Evolutionary conservation across 1,140 invertebrate species (phyloP), one percentile per base, ranked within the genome.

Genomic region (Platyscapa corneri): DNA sequence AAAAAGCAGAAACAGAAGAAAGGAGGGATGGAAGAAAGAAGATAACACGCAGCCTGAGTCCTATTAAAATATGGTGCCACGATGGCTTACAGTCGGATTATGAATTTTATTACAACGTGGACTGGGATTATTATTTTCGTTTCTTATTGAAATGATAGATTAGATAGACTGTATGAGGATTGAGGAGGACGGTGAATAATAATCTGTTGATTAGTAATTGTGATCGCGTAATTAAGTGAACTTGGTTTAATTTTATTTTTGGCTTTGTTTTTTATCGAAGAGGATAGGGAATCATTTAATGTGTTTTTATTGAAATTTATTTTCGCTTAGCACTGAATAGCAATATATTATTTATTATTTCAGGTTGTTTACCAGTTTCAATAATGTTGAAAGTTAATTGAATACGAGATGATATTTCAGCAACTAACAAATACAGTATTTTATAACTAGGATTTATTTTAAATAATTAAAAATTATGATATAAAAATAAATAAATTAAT

Each of bases 101-200:
- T 76, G 53, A 75, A 75, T 83, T 83, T 82, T 83, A 83, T 64
- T 53, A 83, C 70, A 75, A 39, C 76, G 49, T 76, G 34, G 20
- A 14, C 0, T 27, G 37, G 3, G 32, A 75, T 74, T 74, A 82
- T 82, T 82, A 72, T 82, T 82, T 56, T 74, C 27, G 3, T 20
- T n/a, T 53, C 27, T 53, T 72, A 12, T 82, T 82, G 27, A 34
- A 34, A 27, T 37, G 42, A 23, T 39, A 46, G 65, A 81, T 53
- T 49, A 42, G 8, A 30, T 32, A 46, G 6, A 53, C n/a, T 53
- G 5, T 30, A 42, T 27, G 46, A 14, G 75, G 18, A 12, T 10
- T 30, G 34, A 37, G 74, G 5, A 42, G 27, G 12, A 12, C 12
- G 12, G 42, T 20, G 32, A 72, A 23, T 74, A 74, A 82, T 74